Conservation (phyloP, 2,888 invertebrate genomes). For the Chrysomela aeneicollis region DNA sequence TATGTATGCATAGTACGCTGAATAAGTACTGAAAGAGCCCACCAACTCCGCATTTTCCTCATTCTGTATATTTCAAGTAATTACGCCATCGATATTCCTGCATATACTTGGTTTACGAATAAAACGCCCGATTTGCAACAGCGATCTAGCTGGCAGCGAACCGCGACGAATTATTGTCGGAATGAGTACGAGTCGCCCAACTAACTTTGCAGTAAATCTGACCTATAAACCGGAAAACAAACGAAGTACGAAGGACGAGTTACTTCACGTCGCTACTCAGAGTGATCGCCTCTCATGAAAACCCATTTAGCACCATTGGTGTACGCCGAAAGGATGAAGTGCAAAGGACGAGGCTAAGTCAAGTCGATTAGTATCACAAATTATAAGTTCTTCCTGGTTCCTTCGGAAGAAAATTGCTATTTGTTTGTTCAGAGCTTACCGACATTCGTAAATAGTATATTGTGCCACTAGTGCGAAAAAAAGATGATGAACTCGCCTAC, state of each 20-base stretch:
- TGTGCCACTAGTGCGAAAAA: too few species aligned
- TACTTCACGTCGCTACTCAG: background rate
- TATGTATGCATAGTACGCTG: too few species aligned
- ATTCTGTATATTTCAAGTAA: too few species aligned
- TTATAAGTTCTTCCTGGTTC: too few species aligned
- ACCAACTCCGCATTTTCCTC: too few species aligned
- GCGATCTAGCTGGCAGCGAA: background rate
- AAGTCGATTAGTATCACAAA: too few species aligned
- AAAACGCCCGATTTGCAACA: background rate
- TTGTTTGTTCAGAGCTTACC: too few species aligned
- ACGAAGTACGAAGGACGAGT: constrained; percentile 4
- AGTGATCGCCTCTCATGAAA: background rate
- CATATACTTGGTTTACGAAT: constrained; percentile 3
- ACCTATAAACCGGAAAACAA: constrained; percentile 3
- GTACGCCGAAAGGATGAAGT: background rate
- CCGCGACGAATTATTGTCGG: constrained; percentile 1
- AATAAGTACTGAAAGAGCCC: too few species aligned
- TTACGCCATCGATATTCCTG: constrained; percentile 13
- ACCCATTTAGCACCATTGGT: background rate
- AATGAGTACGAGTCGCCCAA: background rate
- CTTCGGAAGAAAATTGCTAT: too few species aligned
- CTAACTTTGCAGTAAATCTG: constrained; percentile 8
- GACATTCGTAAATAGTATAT: too few species aligned
- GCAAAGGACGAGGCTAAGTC: background rate
- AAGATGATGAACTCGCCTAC: too few species aligned